These are phyloP conservation scores for Pachyramphus minor DNA, from an alignment of 2,113 vertebrate genomes.

Conservation along the genomic window DNA sequence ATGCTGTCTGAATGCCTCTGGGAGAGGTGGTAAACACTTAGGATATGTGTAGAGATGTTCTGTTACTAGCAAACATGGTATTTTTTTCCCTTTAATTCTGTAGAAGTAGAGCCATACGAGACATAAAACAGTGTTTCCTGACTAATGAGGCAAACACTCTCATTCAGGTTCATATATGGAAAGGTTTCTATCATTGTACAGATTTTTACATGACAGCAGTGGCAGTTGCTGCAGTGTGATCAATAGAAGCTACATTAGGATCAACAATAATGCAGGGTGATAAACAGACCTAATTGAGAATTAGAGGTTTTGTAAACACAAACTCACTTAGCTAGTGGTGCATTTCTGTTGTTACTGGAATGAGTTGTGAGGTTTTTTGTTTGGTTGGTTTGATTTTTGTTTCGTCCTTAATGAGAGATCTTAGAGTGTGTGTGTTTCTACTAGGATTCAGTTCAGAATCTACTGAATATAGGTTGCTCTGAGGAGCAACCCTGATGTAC, in stretches of 20 bases:
- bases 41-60: not conserved
- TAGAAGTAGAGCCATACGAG: not conserved
- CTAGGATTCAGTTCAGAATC: not conserved
- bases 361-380: not conserved
- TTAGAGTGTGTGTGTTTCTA: not conserved
- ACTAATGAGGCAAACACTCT: slow-evolving; percentile 39
- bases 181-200: not conserved
- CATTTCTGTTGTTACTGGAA: not conserved
- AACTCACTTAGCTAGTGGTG: not conserved
- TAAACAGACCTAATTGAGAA: not conserved
- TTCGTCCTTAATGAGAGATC: not conserved
- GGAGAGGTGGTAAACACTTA: not conserved
- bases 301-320: not conserved
- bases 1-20: not conserved
- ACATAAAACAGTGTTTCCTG: slow-evolving; percentile 30
- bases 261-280: not conserved
- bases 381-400: not conserved
- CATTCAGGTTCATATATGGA: not conserved
- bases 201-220: not conserved
- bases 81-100: not conserved
- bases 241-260: not conserved
- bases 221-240: not conserved
- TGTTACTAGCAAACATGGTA: not conserved
- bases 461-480: not conserved
- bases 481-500: not conserved